A percentile compares a stretch with the other conserved stretches of the same genome.
These are phyloP conservation scores for Sardinella longiceps DNA, from an alignment of 2,797 vertebrate species.

Conservation along the genomic window DNA sequence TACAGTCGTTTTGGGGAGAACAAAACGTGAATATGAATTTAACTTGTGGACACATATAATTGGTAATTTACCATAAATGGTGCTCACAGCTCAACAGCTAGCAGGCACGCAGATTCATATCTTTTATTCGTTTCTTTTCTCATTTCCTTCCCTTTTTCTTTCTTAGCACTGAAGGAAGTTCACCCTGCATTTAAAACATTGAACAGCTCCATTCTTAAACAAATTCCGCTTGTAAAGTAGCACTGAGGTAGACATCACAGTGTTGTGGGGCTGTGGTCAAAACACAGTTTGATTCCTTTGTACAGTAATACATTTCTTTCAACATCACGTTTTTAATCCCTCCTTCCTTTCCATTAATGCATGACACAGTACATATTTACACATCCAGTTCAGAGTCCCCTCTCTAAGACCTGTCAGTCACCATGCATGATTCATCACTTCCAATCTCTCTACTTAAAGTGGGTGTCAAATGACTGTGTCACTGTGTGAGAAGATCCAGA, in stretches of 20 bases:
- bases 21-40: background rate
- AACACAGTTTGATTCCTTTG: too few relatives aligned
- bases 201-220: background rate
- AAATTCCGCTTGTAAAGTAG: background rate
- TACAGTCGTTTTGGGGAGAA: background rate
- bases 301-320: too few relatives aligned
- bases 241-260: too few relatives aligned
- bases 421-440: background rate
- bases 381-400: too few relatives aligned
- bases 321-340: too few relatives aligned
- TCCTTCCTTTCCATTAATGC: too few relatives aligned
- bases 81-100: background rate
- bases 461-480: background rate
- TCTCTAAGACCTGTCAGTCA: background rate
- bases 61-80: background rate
- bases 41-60: background rate
- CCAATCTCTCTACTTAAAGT: background rate
- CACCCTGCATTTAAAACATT: background rate
- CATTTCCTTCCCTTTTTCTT: constrained; percentile 6
- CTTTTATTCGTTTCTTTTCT: background rate
- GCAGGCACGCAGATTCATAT: background rate
- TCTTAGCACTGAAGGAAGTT: background rate
- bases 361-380: too few relatives aligned
- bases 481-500: too few relatives aligned
- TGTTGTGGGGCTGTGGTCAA: too few relatives aligned